A percentile compares a stretch with the other conserved stretches of the same genome.
These are phyloP conservation scores for Cephus runcator DNA, from an alignment of 2,888 invertebrate genomes.

Conservation along the genomic window DNA sequence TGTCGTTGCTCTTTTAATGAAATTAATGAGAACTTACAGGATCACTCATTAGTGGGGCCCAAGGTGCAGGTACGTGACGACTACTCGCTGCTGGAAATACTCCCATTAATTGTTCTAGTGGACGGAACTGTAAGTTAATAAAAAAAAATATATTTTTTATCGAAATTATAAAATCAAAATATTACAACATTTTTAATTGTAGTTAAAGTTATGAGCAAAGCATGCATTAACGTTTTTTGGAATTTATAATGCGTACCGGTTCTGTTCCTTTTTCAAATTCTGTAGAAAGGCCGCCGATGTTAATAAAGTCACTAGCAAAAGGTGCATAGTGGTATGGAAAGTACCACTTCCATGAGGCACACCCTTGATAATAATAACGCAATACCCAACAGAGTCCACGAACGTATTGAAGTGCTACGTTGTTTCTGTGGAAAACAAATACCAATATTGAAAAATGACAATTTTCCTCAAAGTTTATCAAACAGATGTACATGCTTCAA, in stretches of 20 bases:
- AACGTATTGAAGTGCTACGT: constrained; percentile 94
- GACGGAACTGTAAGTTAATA: constrained; percentile 79
- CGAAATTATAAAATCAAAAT: neutral
- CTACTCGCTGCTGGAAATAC: constrained; percentile 99
- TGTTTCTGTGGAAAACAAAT: constrained; percentile 69
- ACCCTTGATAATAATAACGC: constrained; percentile 98
- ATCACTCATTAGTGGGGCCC: constrained; percentile 93
- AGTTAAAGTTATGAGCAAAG: neutral
- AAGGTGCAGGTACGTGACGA: constrained; percentile 91
- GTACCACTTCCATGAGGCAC: constrained; percentile 99
- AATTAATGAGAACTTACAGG: constrained; percentile 71
- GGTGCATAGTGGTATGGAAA: constrained; percentile 99
- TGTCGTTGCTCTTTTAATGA: neutral
- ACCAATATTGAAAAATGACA: neutral
- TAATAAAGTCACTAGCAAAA: constrained; percentile 98
- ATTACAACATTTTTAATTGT: neutral
- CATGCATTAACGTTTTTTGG: neutral
- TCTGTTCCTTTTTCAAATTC: constrained; percentile 88
- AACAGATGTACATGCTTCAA: neutral
- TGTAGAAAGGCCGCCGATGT: constrained; percentile 86
- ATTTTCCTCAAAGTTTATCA: neutral
- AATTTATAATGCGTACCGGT: constrained; percentile 74
- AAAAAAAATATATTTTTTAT: neutral
- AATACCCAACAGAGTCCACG: constrained; percentile 98
- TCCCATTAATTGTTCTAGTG: constrained; percentile 98